A percentile compares a stretch with the other conserved stretches of the same genome.
These are phyloP conservation scores for Smutsia gigantea DNA, from an alignment of 2,797 vertebrate species.

Conservation along the genomic window DNA sequence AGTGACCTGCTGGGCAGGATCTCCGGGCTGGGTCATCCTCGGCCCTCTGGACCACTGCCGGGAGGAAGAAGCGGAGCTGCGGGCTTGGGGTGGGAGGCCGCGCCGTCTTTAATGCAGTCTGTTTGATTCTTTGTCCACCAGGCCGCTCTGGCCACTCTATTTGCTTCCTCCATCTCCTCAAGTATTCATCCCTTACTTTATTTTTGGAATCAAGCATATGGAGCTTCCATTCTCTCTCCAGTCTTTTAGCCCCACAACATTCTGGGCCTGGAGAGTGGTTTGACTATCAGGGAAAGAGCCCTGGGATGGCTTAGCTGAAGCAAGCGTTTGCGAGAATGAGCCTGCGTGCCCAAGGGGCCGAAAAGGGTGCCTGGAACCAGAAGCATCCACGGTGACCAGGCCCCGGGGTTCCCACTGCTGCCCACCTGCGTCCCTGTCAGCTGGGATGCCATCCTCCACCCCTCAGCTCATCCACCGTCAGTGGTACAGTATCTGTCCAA, in stretches of 20 bases:
- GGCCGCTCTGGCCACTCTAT: not conserved
- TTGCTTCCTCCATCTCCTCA: not conserved
- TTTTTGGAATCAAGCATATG: slow-evolving; percentile 25
- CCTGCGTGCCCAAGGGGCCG: not conserved
- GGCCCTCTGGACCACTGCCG: too few species aligned
- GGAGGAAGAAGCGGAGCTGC: too few species aligned
- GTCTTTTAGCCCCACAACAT: not conserved
- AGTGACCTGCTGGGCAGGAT: not conserved
- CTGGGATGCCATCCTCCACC: not conserved
- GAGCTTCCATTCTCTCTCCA: not conserved
- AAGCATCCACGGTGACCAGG: not conserved
- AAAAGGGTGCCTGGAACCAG: not conserved
- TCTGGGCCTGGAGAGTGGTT: not conserved
- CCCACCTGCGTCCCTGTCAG: too few species aligned
- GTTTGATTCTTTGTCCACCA: not conserved
- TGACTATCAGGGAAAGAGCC: not conserved
- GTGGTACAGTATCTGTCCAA: not conserved
- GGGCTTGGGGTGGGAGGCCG: too few species aligned
- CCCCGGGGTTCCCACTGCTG: too few species aligned
- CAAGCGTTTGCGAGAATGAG: not conserved
- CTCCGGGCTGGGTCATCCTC: too few species aligned
- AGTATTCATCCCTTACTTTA: not conserved
- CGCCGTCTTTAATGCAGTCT: not conserved
- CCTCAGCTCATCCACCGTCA: not conserved
- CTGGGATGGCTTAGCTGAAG: not conserved